phyloP scores from a whole-genome alignment of 2,797 vertebrate species.

The Parambassis ranga region DNA sequence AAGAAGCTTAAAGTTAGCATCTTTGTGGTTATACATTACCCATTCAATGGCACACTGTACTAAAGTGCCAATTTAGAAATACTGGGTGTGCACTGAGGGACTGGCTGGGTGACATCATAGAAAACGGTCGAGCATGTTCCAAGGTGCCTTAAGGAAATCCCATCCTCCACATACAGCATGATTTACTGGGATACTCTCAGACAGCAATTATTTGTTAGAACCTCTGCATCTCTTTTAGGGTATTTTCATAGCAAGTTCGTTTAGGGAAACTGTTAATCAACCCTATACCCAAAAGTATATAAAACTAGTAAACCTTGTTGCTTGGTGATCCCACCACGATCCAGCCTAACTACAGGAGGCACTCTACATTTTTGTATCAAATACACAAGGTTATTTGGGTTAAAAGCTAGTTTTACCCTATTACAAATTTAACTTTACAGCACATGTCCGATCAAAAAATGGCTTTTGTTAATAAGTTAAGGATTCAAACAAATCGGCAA shows the following conservation, averaged over 20 bases:
- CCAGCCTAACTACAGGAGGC: constrained; percentile 54
- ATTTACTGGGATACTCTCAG: constrained; percentile 21
- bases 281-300: not conserved
- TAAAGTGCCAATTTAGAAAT: constrained; percentile 51
- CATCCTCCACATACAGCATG: constrained; percentile 37
- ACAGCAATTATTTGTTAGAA: constrained; percentile 38
- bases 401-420: constrained; percentile 12
- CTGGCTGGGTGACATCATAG: constrained; percentile 37
- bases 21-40: constrained; percentile 31
- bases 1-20: constrained; percentile 36
- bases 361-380: constrained; percentile 54
- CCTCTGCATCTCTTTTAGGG: constrained; percentile 35
- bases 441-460: constrained; percentile 7
- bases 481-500: constrained; percentile 16
- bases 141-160: constrained; percentile 70
- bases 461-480: constrained; percentile 49
- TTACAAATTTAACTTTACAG: constrained; percentile 10
- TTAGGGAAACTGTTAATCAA: constrained; percentile 23
- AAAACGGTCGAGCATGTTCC: no score
- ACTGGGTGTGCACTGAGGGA: constrained; percentile 39
- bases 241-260: constrained; percentile 31
- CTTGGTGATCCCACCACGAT: constrained; percentile 25
- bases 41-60: constrained; percentile 50
- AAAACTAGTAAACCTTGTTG: constrained; percentile 25
- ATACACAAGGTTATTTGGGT: constrained; percentile 33